phyloP scores from a whole-genome alignment of 2,797 vertebrate species.

The Phoebastria nigripes region DNA sequence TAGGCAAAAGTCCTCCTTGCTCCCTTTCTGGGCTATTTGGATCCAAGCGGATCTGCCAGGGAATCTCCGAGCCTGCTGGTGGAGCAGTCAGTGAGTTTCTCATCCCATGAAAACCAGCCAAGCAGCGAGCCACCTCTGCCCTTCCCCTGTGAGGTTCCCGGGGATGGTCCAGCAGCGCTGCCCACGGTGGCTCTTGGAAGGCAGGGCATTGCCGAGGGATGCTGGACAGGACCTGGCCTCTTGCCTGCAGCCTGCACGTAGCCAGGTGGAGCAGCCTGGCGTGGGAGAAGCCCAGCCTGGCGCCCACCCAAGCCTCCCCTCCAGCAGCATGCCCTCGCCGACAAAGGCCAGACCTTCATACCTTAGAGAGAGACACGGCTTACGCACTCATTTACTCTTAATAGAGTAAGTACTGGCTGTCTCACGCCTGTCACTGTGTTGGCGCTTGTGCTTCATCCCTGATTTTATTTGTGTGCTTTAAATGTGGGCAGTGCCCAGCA shows the following conservation, averaged over 20 bases:
- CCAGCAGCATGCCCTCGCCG: rapidly evolving
- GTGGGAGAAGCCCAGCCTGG: neutral
- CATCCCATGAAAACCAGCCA: rapidly evolving
- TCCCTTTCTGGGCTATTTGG: neutral
- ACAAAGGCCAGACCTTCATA: neutral
- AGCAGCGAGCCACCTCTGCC: neutral
- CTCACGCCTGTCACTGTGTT: rapidly evolving
- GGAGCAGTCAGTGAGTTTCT: neutral
- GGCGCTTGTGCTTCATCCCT: rapidly evolving
- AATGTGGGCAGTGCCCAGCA: neutral
- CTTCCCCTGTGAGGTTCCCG: rapidly evolving
- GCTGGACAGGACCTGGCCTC: neutral
- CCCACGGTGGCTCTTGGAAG: neutral
- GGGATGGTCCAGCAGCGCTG: neutral
- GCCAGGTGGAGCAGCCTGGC: neutral
- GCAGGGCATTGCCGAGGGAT: neutral
- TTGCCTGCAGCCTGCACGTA: neutral
- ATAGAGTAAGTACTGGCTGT: neutral
- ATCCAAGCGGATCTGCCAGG: neutral
- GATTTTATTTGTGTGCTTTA: rapidly evolving
- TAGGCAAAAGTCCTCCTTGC: neutral
- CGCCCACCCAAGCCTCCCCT: neutral
- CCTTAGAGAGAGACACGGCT: neutral
- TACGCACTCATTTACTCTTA: rapidly evolving
- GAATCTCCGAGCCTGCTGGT: neutral